phyloP scores from a whole-genome alignment of 1,140 invertebrate genomes.

The Venturia canescens region DNA sequence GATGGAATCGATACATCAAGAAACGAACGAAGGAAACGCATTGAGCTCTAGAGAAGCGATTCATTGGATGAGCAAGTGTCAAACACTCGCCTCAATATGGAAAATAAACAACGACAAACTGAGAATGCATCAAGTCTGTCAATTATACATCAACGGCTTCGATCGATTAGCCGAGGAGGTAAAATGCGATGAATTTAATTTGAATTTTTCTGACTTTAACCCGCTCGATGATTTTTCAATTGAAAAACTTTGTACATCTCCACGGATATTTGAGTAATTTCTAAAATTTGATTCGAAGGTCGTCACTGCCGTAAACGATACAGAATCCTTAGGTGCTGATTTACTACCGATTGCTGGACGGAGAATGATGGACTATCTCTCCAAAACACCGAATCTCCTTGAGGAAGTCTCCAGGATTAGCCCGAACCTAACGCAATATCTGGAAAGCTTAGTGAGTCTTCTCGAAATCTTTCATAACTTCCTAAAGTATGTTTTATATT shows the following conservation, averaged over 20 bases:
- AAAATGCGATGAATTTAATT: not conserved
- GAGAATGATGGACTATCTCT: slow-evolving; percentile 82
- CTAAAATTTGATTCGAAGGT: slow-evolving; percentile 70
- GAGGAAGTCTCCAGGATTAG: slow-evolving; percentile 83
- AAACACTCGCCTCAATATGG: slow-evolving; percentile 87
- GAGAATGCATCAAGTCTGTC: slow-evolving; percentile 85
- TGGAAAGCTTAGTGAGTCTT: slow-evolving; percentile 84
- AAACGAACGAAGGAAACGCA: slow-evolving; percentile 76
- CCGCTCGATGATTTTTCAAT: not conserved
- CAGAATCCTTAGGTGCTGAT: slow-evolving; percentile 80
- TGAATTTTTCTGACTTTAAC: too few relatives aligned
- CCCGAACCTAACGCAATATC: slow-evolving; percentile 82
- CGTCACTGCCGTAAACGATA: slow-evolving; percentile 81
- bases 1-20: slow-evolving; percentile 79
- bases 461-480: too few relatives aligned
- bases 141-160: slow-evolving; percentile 86
- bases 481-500: too few relatives aligned
- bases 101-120: slow-evolving; percentile 86
- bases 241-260: not conserved
- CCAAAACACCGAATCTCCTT: slow-evolving; percentile 78
- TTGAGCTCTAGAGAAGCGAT: slow-evolving; percentile 80
- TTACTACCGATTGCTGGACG: slow-evolving; percentile 85
- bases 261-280: not conserved
- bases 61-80: slow-evolving; percentile 84
- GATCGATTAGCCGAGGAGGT: slow-evolving; percentile 88